Percentiles rank a stretch among this genome's conserved stretches.
Evolutionary conservation across 2,113 vertebrate species (phyloP).

Genomic region (Andinoacara biseriatus): DNA sequence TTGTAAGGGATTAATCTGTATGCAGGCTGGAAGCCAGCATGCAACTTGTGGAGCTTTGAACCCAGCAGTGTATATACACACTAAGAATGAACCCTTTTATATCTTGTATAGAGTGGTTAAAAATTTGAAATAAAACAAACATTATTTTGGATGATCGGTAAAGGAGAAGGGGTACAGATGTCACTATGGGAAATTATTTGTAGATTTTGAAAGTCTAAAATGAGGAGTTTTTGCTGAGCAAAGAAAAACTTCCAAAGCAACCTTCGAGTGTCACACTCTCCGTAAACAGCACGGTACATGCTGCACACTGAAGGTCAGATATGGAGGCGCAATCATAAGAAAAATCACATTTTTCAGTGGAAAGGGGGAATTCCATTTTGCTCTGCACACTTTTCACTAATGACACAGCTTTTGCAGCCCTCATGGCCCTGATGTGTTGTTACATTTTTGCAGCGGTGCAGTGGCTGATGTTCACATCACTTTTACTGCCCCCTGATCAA

Average conservation of each 20-base stretch:
- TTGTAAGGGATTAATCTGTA: not conserved
- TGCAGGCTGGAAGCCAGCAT: not conserved
- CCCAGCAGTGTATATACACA: not conserved
- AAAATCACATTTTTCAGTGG: not conserved
- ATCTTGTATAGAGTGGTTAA: not conserved
- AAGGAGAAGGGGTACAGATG: not conserved
- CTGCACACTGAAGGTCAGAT: not conserved
- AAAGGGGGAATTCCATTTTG: not conserved
- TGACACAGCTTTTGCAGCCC: not conserved
- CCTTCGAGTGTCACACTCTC: not conserved
- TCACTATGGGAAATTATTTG: not conserved
- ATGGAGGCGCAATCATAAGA: not conserved
- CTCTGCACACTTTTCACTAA: slow-evolving; percentile 2
- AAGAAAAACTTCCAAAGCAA: not conserved
- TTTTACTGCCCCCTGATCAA: slow-evolving; percentile 7
- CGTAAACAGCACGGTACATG: not conserved
- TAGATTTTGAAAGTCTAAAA: not conserved
- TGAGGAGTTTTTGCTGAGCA: not conserved
- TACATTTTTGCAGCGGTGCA: not conserved
- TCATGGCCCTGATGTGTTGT: not conserved
- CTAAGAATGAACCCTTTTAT: not conserved
- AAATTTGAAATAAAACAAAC: not conserved
- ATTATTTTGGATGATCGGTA: not conserved
- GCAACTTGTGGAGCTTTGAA: not conserved
- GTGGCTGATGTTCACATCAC: not conserved